Conservation (phyloP, 2,797 vertebrate species). For the Peromyscus eremicus region DNA sequence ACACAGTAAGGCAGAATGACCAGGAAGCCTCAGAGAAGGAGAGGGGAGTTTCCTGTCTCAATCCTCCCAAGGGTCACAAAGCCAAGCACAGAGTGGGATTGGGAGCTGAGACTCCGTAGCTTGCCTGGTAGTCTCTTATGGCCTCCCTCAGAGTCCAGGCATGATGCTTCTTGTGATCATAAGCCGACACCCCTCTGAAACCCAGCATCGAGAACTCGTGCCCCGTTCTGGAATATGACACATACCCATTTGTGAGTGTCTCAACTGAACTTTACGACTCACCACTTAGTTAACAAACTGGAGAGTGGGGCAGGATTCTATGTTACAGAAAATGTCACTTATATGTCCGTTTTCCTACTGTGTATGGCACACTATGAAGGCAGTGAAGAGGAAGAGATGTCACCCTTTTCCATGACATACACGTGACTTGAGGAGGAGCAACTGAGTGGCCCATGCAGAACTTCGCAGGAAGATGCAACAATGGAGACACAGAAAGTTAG, state of each 20-base stretch:
- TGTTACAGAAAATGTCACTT: neutral
- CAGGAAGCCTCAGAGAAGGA: neutral
- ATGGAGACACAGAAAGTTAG: rapidly evolving
- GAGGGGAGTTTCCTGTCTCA: neutral
- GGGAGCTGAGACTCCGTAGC: neutral
- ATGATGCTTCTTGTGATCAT: neutral
- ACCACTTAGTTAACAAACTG: neutral
- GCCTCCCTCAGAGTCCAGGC: too few species aligned
- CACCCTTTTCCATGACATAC: rapidly evolving
- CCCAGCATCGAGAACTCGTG: too few species aligned
- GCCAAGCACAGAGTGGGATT: rapidly evolving
- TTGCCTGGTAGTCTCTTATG: neutral
- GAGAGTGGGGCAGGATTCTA: neutral
- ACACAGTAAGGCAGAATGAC: neutral
- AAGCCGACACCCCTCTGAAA: neutral
- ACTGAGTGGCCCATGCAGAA: rapidly evolving
- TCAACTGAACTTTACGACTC: neutral
- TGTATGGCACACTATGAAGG: neutral
- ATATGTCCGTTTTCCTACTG: rapidly evolving
- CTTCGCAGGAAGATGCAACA: rapidly evolving
- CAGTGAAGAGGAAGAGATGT: neutral
- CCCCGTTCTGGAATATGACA: neutral
- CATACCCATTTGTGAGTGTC: neutral
- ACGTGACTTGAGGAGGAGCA: neutral
- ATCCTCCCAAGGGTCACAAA: rapidly evolving